Evolutionary conservation across 2,888 invertebrate species (phyloP).

Genomic region (Stenolophus ochropezus): DNA sequence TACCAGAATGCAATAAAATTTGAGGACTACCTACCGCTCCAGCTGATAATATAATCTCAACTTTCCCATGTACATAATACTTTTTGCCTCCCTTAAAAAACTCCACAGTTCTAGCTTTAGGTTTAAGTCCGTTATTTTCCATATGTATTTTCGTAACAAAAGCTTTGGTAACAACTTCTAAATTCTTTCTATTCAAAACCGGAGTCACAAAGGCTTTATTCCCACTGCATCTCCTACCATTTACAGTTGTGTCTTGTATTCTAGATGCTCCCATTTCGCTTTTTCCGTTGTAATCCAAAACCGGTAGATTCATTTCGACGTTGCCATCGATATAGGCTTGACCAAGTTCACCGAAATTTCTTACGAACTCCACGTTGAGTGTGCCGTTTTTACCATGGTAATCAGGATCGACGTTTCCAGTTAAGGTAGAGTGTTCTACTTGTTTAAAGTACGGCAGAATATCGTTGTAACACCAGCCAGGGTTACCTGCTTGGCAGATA

Average conservation of each 20-base stretch:
- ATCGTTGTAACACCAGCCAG: slow-evolving; percentile 81
- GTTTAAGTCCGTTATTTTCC: slow-evolving; percentile 68
- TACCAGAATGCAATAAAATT: slow-evolving; percentile 46
- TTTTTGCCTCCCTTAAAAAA: slow-evolving; percentile 74
- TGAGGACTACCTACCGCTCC: slow-evolving; percentile 33
- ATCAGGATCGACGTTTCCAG: slow-evolving; percentile 71
- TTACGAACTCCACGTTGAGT: slow-evolving; percentile 69
- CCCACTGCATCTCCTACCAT: slow-evolving; percentile 79
- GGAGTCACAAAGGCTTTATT: slow-evolving; percentile 80
- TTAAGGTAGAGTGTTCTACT: slow-evolving; percentile 80
- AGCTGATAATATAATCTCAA: slow-evolving; percentile 46
- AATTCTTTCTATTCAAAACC: slow-evolving; percentile 75
- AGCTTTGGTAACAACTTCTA: slow-evolving; percentile 74
- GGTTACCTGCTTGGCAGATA: slow-evolving; percentile 82
- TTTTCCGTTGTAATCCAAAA: slow-evolving; percentile 64
- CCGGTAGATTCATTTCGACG: slow-evolving; percentile 16
- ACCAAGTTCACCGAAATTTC: slow-evolving; percentile 59
- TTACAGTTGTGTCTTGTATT: slow-evolving; percentile 78
- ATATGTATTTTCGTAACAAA: slow-evolving; percentile 16
- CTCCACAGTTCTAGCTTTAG: slow-evolving; percentile 78
- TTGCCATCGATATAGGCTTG: neutral
- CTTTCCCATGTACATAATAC: slow-evolving; percentile 62
- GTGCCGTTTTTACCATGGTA: slow-evolving; percentile 72
- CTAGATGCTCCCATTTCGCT: slow-evolving; percentile 76
- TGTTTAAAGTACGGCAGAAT: slow-evolving; percentile 84